Evolutionary conservation across 2,888 invertebrate genomes (phyloP), one percentile per base, ranked within the genome.

Genomic region (Leucophora obtusa): DNA sequence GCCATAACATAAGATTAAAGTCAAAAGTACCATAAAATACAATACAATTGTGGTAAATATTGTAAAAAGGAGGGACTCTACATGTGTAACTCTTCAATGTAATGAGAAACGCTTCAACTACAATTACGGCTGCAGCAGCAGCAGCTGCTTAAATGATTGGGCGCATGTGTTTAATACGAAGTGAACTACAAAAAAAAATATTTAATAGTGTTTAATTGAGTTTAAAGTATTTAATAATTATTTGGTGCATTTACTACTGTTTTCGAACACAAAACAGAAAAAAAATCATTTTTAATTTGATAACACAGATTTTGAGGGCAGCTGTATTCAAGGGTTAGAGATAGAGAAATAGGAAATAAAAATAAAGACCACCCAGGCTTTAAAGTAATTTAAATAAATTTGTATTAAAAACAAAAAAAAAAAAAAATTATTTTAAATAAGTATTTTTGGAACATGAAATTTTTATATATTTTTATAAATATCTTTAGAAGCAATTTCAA

Each of bases 181-280:
- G 7, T 6, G 3, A 47, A 47, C 28, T 53, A 2, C 7, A 54
- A n/a, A 35, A 47, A 47, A 24, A 18, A 33, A 51, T 14, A 65
- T 76, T 79, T 79, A 77, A 81, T 71, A 33, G 66, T 66, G 73
- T 81, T 76, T 83, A 83, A 83, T 83, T 82, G 77, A 82, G 76
- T 82, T 83, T 82, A 80, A 83, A 83, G 59, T 77, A 62, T 74
- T 81, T 77, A 77, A 68, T 77, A 77, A 75, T 82, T 72, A 62
- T 75, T 78, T 70, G 62, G 38, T 77, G 51, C 33, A 58, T 60
- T 73, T n/a, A n/a, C 43, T 47, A 47, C 43, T 47, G n/a, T n/a
- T 47, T 47, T 47, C 14, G 2, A 38, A 38, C 35, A 35, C 8
- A 9, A 2, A 14, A 10, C 11, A 47, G n/a, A 47, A 47, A n/a